Conservation (phyloP, 2,113 vertebrate species). For the Pteronura brasiliensis region DNA sequence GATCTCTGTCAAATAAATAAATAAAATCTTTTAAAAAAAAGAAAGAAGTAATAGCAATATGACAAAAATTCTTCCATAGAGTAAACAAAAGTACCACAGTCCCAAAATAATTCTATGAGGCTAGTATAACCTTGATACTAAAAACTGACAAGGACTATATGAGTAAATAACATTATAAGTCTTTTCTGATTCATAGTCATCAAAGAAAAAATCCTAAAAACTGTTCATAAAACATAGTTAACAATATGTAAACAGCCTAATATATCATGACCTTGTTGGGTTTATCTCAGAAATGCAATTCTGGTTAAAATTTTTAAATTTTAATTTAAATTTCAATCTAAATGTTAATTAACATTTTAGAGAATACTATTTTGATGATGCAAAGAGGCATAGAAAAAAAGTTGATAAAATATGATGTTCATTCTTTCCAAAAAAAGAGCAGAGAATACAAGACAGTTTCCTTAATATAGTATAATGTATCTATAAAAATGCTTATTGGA, state of each 20-base stretch:
- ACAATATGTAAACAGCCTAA: slow-evolving; percentile 35
- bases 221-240: slow-evolving; percentile 7
- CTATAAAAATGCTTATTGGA: not conserved
- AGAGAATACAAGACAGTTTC: not conserved
- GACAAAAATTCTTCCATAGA: not conserved
- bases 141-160: not conserved
- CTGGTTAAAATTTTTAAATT: not conserved
- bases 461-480: not conserved
- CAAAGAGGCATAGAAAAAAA: not conserved
- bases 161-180: slow-evolving; percentile 5
- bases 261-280: slow-evolving; percentile 18
- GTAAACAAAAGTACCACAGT: not conserved
- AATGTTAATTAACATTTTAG: slow-evolving; percentile 38
- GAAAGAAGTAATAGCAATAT: not conserved
- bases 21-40: not conserved
- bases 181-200: slow-evolving; percentile 23
- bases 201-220: not conserved
- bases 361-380: slow-evolving; percentile 33
- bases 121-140: not conserved
- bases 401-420: not conserved
- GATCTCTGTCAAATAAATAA: too few species aligned
- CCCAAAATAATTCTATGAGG: slow-evolving; percentile 17
- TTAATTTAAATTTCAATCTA: too few species aligned
- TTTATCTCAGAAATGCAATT: slow-evolving; percentile 40
- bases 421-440: not conserved